These are phyloP conservation scores for Apodemia hepburni DNA, from an alignment of 2,888 invertebrate genomes.

Conservation along the genomic window DNA sequence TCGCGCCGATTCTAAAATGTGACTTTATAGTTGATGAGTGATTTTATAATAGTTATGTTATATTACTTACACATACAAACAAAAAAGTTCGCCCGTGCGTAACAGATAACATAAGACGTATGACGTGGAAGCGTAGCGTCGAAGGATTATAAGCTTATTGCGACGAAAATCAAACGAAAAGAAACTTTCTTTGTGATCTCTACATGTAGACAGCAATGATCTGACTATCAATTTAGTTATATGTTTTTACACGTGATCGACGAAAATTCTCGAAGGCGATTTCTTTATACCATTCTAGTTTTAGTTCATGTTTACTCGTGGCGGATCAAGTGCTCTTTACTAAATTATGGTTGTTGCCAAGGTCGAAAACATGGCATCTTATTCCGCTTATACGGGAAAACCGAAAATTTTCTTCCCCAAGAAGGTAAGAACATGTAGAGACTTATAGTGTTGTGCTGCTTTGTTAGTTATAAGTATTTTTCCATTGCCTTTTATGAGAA, in stretches of 20 bases:
- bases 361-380: constrained; percentile 76
- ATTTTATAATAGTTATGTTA: constrained; percentile 45
- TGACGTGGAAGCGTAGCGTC: constrained; percentile 68
- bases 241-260: constrained; percentile 52
- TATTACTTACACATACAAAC: constrained; percentile 32
- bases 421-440: constrained; percentile 56
- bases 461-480: constrained; percentile 3
- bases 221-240: constrained; percentile 45
- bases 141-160: constrained; percentile 68
- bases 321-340: constrained; percentile 54
- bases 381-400: constrained; percentile 74
- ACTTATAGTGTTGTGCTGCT: not conserved
- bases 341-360: constrained; percentile 76
- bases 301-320: constrained; percentile 56
- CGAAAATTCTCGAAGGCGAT: constrained; percentile 67
- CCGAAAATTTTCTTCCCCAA: constrained; percentile 76
- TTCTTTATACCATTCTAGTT: constrained; percentile 46
- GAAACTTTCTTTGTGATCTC: constrained; percentile 59
- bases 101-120: constrained; percentile 34
- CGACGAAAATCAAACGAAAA: constrained; percentile 62
- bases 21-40: constrained; percentile 60
- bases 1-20: constrained; percentile 67
- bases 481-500: not conserved
- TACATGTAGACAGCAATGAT: constrained; percentile 42
- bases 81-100: constrained; percentile 32